These are phyloP conservation scores for Butastur rufipennis DNA, from an alignment of 2,113 vertebrate species.

Conservation along the genomic window DNA sequence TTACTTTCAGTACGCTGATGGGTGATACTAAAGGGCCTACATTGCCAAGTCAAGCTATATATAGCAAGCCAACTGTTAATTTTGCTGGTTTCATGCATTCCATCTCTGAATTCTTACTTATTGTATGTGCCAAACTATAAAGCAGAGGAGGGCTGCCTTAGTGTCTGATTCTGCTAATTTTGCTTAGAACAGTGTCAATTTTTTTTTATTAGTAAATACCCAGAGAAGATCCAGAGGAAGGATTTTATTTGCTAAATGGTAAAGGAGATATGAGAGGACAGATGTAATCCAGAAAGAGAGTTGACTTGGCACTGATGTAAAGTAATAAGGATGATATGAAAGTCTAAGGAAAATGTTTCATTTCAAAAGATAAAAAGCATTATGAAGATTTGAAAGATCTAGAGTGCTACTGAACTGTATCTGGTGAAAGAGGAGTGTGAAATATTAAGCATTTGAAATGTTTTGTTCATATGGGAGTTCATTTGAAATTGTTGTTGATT, in stretches of 20 bases:
- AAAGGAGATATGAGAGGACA: neutral
- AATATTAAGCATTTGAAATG: conserved; percentile 48
- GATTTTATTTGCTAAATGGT: neutral
- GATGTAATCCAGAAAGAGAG: conserved; percentile 40
- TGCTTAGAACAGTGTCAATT: neutral
- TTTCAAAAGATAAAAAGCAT: conserved; percentile 51
- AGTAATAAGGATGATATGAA: conserved; percentile 17
- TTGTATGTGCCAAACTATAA: neutral
- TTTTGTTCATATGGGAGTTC: conserved; percentile 50
- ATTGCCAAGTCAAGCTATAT: neutral
- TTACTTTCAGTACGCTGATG: neutral
- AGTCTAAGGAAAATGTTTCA: conserved; percentile 41
- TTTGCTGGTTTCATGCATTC: neutral
- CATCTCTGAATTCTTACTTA: neutral
- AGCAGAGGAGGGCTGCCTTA: neutral
- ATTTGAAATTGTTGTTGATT: conserved; percentile 65
- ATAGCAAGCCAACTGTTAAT: neutral
- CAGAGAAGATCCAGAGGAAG: neutral
- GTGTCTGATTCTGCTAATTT: neutral
- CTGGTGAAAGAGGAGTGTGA: conserved; percentile 10
- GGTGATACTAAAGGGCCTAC: neutral
- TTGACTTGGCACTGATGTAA: neutral
- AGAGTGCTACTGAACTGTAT: neutral
- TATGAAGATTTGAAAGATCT: conserved; percentile 47
- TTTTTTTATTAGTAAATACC: neutral